Conservation (phyloP, 2,113 vertebrate species). For the Pandion haliaetus region DNA sequence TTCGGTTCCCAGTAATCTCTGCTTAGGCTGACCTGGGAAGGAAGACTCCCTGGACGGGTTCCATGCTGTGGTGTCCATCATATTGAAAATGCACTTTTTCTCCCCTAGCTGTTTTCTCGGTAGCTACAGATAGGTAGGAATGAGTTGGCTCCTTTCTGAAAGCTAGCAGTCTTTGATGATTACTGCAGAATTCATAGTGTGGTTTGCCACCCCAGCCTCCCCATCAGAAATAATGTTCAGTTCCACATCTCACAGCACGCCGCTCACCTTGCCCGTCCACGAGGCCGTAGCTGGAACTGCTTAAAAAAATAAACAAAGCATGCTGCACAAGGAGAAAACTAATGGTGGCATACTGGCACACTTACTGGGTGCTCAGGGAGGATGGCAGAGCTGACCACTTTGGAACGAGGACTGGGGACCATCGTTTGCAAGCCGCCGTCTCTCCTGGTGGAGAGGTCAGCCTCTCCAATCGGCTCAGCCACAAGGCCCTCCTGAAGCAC, state of each 20-base stretch:
- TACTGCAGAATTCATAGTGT: not conserved
- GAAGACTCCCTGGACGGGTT: not conserved
- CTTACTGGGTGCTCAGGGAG: not conserved
- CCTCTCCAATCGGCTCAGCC: not conserved
- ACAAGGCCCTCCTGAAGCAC: not conserved
- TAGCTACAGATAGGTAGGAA: not conserved
- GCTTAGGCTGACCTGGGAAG: not conserved
- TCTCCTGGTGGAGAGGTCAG: not conserved
- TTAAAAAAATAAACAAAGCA: not conserved
- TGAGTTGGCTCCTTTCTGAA: not conserved
- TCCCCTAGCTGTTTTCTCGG: not conserved
- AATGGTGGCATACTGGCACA: not conserved
- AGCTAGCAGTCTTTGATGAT: not conserved
- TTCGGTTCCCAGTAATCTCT: not conserved
- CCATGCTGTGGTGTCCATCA: not conserved
- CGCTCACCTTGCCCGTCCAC: fast-evolving
- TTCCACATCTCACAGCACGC: not conserved
- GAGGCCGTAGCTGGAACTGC: not conserved
- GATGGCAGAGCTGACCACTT: not conserved
- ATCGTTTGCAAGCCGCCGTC: not conserved
- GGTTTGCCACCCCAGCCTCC: not conserved
- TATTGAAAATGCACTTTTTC: not conserved
- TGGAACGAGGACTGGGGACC: not conserved
- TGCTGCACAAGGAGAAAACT: not conserved
- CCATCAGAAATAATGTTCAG: not conserved